Evolutionary conservation across 2,888 invertebrate species (phyloP), one percentile per base, ranked within the genome.

Genomic region (Cerceris rybyensis): DNA sequence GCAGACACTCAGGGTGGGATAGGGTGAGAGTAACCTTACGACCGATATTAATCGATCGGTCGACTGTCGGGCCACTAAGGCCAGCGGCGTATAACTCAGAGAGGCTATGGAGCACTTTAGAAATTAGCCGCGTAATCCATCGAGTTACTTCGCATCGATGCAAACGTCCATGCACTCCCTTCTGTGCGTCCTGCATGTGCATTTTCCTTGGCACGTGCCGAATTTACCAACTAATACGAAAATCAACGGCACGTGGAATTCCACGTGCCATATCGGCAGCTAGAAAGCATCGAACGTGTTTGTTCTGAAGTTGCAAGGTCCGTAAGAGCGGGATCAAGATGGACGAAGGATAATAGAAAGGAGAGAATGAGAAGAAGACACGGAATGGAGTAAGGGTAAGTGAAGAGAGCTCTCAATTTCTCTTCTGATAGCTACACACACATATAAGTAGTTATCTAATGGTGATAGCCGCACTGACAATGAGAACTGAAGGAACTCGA

Each of bases 51-150:
- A 80, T 80, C 81, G 80, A 82, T 80, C 75, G 77, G 57, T 60
- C 60, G 64, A 65, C 76, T 68, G 73, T 77, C 71, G 71, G 73
- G 71, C 67, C 77, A 77, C 86, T 84, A 81, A 84, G 81, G 81
- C 72, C 58, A 76, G 83, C 80, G 78, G 72, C 80, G 87, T 86
- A 88, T 83, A 80, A 89, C 87, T 88, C 87, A 86, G 80, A 76
- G 82, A 77, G 78, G 74, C 67, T 68, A 71, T 72, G 70, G 80
- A 88, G 87, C 88, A 89, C 90, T 90, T 87, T 90, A 87, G 87
- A 88, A 90, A 88, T 90, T 89, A 90, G 87, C 87, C 87, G 84
- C 86, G 87, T 89, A 88, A 90, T 88, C 86, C 86, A 84, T 88
- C 85, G 85, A 85, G 84, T 86, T 88, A 87, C 83, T 58, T 54